Percentiles rank a stretch among this genome's conserved stretches.
Evolutionary conservation across 2,797 vertebrate species (phyloP).

Genomic region (Telmatherina bonti): DNA sequence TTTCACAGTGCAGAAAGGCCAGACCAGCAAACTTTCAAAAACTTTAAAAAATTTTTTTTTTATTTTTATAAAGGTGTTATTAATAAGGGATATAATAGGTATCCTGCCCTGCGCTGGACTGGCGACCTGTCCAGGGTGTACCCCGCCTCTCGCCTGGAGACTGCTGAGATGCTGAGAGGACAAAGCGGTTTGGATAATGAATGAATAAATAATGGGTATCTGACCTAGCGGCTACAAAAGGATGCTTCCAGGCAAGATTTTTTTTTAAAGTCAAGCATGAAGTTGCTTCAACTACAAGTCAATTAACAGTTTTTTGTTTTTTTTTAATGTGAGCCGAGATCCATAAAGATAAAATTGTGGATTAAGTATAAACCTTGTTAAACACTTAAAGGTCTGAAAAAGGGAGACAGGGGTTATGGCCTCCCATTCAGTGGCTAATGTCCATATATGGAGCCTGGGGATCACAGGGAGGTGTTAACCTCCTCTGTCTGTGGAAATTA

Average conservation of each 20-base stretch:
- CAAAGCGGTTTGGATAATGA: no score
- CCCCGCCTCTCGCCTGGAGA: no score
- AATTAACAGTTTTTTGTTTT: constrained; percentile 49
- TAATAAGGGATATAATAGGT: no score
- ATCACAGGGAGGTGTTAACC: constrained; percentile 83
- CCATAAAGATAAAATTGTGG: constrained; percentile 65
- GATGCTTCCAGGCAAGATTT: constrained; percentile 25
- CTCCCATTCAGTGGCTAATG: constrained; percentile 69
- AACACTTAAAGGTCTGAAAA: constrained; percentile 69
- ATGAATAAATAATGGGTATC: no score
- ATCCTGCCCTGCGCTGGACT: no score
- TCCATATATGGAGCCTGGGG: constrained; percentile 66
- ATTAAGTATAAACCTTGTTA: constrained; percentile 75
- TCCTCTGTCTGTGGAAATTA: constrained; percentile 84
- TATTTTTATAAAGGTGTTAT: no score
- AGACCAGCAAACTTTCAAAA: no score
- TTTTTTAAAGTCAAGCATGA: constrained; percentile 17
- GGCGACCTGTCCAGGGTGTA: no score
- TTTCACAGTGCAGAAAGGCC: no score
- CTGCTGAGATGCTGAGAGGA: no score
- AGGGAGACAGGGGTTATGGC: constrained; percentile 62
- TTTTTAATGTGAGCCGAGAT: constrained; percentile 41
- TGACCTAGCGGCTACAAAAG: no score
- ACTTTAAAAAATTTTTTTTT: no score
- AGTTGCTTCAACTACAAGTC: constrained; percentile 49